Conservation (phyloP, 2,888 invertebrate species). For the Phyto melanocephala region DNA sequence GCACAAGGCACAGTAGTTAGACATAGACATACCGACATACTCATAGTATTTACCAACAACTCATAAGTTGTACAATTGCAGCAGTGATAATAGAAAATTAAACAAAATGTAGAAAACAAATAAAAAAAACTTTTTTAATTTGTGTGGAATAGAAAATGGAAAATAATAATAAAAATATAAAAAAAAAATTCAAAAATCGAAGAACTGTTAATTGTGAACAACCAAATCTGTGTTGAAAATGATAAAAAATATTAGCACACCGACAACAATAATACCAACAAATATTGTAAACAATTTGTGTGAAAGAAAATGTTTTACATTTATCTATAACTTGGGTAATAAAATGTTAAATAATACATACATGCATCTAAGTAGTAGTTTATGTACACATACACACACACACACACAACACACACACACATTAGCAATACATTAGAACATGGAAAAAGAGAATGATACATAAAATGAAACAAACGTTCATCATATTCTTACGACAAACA, state of each 20-base stretch:
- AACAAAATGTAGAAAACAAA: not conserved
- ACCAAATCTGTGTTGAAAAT: not conserved
- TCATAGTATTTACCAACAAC: not conserved
- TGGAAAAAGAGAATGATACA: not conserved
- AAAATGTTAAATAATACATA: constrained; percentile 53
- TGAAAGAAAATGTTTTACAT: constrained; percentile 48
- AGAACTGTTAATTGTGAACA: constrained; percentile 3
- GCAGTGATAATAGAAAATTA: constrained; percentile 41
- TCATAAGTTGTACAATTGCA: constrained; percentile 21
- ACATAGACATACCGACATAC: no score
- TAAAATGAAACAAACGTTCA: constrained; percentile 30
- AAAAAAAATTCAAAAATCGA: constrained; percentile 9
- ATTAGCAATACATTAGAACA: not conserved
- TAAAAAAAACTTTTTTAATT: constrained; percentile 30
- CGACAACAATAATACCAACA: not conserved
- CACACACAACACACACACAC: not conserved
- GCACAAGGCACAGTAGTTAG: not conserved
- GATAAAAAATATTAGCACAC: constrained; percentile 30
- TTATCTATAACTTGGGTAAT: constrained; percentile 53
- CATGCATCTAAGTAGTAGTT: not conserved
- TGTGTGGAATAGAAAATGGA: constrained; percentile 22
- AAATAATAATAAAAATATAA: constrained; percentile 5
- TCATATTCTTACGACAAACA: constrained; percentile 28
- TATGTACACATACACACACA: not conserved
- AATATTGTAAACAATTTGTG: constrained; percentile 53